Evolutionary conservation across 2,113 vertebrate species (phyloP), one percentile per base, ranked within the genome.

Genomic region (Phycodurus eques): DNA sequence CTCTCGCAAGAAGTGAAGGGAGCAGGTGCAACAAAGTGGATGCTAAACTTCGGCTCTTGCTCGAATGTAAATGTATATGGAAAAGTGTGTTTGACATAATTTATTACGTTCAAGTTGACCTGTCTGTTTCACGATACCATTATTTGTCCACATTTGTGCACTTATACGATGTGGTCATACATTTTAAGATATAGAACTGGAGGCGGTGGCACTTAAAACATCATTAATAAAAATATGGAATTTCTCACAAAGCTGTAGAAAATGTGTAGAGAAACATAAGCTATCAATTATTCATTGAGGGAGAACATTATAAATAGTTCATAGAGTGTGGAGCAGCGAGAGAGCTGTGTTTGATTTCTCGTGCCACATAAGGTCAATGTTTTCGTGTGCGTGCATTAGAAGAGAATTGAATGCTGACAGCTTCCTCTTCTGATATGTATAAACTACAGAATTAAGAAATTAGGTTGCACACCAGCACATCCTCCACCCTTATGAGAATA

Each of bases 221-320:
- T 83, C 59, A 54, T 85, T 84, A 82, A 72, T 69, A 67, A 81
- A 70, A 79, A 27, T 35, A 61, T 72, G 14, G 68, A 66, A 71
- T 83, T 84, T 79, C 75, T 85, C 74, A 76, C 62, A 80, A 69
- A 86, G 78, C 80, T 81, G 76, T 63, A 76, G 68, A 73, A 83
- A 80, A 87, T 78, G 72, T 85, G 76, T 73, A 70, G 72, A 84
- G 81, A 78, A 82, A 86, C 75, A 89, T 82, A 77, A 73, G 68
- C 79, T 73, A 88, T 91, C 73, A 87, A 90, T 90, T 79, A 89
- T 91, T 88, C 83, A 91, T 20, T 42, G 66, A 76, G 75, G 67
- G 80, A 84, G 88, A 87, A 83, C 79, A 88, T 85, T 79, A 89
- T 91, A 82, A 91, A 90, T 90, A 90, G 82, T 90, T 85, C 75